Base-by-base conservation (phyloP, 2,113 vertebrate genomes). In the Prolemur simus region DNA sequence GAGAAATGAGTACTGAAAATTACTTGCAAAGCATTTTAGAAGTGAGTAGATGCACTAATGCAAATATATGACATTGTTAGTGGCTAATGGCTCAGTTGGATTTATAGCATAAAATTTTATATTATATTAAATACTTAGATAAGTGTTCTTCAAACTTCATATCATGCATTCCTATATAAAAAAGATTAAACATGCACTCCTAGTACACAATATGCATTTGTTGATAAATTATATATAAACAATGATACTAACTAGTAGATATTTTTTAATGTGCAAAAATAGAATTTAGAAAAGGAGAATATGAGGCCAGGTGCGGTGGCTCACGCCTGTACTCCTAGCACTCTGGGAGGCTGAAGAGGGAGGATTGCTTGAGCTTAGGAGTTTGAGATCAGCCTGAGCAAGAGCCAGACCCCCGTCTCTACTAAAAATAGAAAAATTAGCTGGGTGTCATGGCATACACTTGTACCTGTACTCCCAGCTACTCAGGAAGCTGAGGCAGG, bases 221-320 rank as follows among this genome's bases (percentile, higher is more conserved):
- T 84, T 69, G 58, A 90, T 69, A 45, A 81, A 63, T 83, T 45
- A 45, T 54, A 37, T 14, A 83, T 45, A n/a, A 7, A 47, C 18
- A 64, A 27, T 84, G n/a, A 82, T 49, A 34, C 6, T 68, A 81
- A 58, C 4, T 58, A 18, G 52, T 69, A 42, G 29, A 29, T 68
- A 42, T 77, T 95, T 74, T 74, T 45, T 64, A 86, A 42, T 52
- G 14, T 3, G 90, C 25, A 71, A 63, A 93, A 93, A 29, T 34
- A 83, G 29, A 90, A 82, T 80, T 94, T 87, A 76, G 52, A 47
- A 87, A 96, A 74, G 39, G 25, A 88, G 56, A 85, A 49, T 85
- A 54, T n/a, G 21, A 81, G 52, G 52, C 52, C 52, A 52, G 52
- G 52, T 52, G 52, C 5, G 15, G 52, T 52, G 52, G 52, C 15